Base-by-base conservation (phyloP, 2,888 invertebrate genomes). In the Cryptus armator region DNA sequence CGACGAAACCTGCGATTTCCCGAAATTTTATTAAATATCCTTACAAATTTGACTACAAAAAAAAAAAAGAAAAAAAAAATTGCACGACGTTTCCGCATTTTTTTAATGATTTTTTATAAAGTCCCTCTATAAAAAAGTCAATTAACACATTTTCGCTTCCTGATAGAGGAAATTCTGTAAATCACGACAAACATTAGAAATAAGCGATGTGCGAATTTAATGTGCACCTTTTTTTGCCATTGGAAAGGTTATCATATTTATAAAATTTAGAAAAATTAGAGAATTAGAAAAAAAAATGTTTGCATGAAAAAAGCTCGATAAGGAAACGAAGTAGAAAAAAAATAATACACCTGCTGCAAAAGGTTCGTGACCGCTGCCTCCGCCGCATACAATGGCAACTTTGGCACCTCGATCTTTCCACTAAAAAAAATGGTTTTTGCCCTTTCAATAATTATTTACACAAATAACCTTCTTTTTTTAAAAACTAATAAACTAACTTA, bases 321-420 rank as follows among this genome's bases (percentile, higher is more conserved):
- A 48, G 56, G n/a, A 9, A 46, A 67, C 19, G n/a, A 16, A 66
- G 64, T 2, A 12, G 7, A 6, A 59, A 19, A 53, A 72, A 12
- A 12, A 32, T 5, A 14, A 29, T 29, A 68, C 32, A 81, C 93
- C 93, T 88, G 92, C 90, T 62, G 91, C 88, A 75, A 92, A 93
- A 0, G 98, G 98, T 92, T 98, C 98, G 91, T 98, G 97, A 0
- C 98, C 98, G 1, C 97, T 97, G 1, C 97, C 97, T 1, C 98
- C 98, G 1, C 98, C 98, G 66, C 96, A 96, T 5, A 98, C 94
- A 56, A 95, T 89, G 29, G 95, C 95, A 62, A 95, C 96, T 91
- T 94, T 93, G 46, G 88, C 10, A 1, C 59, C 78, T 29, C 83
- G 81, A 51, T 86, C 71, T 53, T 83, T 72, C 82, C 86, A 88